A percentile compares a stretch with the other conserved stretches of the same genome.
These are phyloP conservation scores for Celastrina argiolus DNA, from an alignment of 2,888 invertebrate species.

Conservation along the genomic window DNA sequence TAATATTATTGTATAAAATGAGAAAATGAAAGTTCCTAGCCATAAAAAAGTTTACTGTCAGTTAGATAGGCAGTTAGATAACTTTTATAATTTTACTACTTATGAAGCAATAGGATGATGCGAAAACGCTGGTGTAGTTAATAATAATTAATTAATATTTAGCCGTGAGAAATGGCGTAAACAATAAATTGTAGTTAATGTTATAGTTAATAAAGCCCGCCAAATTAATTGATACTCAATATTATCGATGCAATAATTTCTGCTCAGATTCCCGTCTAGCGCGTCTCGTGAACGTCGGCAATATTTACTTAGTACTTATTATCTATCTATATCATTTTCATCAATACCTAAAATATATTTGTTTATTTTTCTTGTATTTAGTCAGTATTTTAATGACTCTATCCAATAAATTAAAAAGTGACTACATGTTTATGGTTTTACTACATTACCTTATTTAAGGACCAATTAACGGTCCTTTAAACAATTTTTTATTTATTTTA, in stretches of 20 bases:
- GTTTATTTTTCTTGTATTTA: too few species aligned
- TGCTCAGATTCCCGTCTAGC: neutral
- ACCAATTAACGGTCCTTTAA: too few species aligned
- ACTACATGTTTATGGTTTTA: too few species aligned
- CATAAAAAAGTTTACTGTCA: neutral
- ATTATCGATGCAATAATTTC: constrained; percentile 10
- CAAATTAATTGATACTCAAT: constrained; percentile 14
- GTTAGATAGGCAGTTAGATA: too few species aligned
- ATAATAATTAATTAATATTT: neutral
- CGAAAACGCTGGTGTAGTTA: neutral
- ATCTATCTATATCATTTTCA: neutral
- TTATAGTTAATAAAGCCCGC: constrained; percentile 1
- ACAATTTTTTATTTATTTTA: too few species aligned
- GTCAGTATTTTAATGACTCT: too few species aligned
- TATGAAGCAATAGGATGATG: neutral
- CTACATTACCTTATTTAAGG: too few species aligned
- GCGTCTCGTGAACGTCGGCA: neutral
- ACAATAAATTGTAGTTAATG: neutral
- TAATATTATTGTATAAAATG: too few species aligned
- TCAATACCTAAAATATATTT: too few species aligned
- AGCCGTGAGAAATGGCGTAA: neutral
- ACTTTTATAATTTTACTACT: too few species aligned
- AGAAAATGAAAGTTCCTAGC: neutral
- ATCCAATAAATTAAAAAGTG: too few species aligned
- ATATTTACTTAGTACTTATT: neutral